Evolutionary conservation across 2,797 vertebrate species (phyloP).

Genomic region (Adrianichthys oophorus): DNA sequence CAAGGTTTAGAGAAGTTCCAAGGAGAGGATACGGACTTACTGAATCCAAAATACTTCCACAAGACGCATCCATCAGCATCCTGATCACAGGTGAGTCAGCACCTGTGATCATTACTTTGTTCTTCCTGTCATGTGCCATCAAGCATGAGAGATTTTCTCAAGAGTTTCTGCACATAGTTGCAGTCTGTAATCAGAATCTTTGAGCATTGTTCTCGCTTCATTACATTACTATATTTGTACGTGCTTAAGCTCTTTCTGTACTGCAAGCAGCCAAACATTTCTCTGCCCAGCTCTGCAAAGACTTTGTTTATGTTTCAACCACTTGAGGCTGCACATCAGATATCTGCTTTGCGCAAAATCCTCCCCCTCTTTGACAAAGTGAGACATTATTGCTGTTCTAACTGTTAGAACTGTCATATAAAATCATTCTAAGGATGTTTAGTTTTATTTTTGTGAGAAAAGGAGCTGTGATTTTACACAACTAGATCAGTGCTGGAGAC

Average conservation of each 20-base stretch:
- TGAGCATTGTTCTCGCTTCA: conserved; percentile 16
- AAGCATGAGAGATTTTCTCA: background rate
- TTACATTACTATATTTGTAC: conserved; percentile 75
- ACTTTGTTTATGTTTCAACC: conserved; percentile 48
- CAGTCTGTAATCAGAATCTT: conserved; percentile 52
- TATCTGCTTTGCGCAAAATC: background rate
- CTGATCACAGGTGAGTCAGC: conserved; percentile 56
- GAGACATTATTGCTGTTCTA: background rate
- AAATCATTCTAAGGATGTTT: background rate
- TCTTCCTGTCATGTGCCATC: background rate
- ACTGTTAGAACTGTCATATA: background rate
- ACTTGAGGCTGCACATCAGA: background rate
- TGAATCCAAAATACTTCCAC: background rate
- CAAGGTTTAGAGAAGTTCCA: conserved; percentile 4
- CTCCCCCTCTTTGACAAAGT: too few relatives aligned
- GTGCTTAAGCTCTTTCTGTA: conserved; percentile 39
- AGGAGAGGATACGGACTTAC: background rate
- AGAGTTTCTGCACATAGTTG: conserved; percentile 38
- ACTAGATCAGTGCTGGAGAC: conserved; percentile 55
- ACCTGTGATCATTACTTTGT: background rate
- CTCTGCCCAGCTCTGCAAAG: conserved; percentile 27
- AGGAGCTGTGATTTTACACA: conserved; percentile 2
- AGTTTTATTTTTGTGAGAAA: background rate
- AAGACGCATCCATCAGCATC: conserved; percentile 5
- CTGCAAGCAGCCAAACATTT: conserved; percentile 39